phyloP scores from a whole-genome alignment of 2,888 invertebrate species.

The Pycnomerus fuliginosus region DNA sequence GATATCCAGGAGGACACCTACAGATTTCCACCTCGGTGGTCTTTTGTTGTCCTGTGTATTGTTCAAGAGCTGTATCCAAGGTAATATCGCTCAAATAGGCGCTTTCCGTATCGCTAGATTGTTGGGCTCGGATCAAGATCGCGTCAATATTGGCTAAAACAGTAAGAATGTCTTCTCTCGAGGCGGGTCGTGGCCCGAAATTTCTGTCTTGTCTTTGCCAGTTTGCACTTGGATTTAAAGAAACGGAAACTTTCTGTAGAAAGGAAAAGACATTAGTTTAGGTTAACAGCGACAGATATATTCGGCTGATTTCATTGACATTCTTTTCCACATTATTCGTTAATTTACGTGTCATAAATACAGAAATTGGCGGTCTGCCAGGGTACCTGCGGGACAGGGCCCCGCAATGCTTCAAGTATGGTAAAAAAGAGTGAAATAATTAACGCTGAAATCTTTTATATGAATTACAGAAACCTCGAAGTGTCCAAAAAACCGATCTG shows the following conservation, averaged over 20 bases:
- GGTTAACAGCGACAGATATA: too few species aligned
- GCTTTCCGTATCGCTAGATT: slow-evolving; percentile 63
- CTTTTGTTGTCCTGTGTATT: slow-evolving; percentile 58
- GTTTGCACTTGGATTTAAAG: slow-evolving; percentile 61
- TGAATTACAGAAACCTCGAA: too few species aligned
- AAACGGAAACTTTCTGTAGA: slow-evolving; percentile 62
- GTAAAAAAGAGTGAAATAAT: too few species aligned
- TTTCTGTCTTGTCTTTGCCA: slow-evolving; percentile 64
- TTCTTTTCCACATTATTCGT: too few species aligned
- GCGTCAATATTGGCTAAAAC: slow-evolving; percentile 81
- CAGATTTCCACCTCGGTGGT: slow-evolving; percentile 82
- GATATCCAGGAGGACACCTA: slow-evolving; percentile 59
- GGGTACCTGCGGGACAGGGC: too few species aligned
- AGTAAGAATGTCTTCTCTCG: slow-evolving; percentile 80
- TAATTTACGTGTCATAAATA: too few species aligned
- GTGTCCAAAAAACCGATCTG: too few species aligned
- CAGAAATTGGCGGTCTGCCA: too few species aligned
- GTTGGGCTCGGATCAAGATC: slow-evolving; percentile 80
- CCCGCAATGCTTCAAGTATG: too few species aligned
- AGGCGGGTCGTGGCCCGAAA: slow-evolving; percentile 60
- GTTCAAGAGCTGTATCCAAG: slow-evolving; percentile 77
- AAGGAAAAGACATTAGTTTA: too few species aligned
- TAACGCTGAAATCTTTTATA: too few species aligned
- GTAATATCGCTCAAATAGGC: slow-evolving; percentile 78
- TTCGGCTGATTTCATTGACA: too few species aligned